Evolutionary conservation across 2,113 vertebrate species (phyloP).

Genomic region (Melanerpes formicivorus): DNA sequence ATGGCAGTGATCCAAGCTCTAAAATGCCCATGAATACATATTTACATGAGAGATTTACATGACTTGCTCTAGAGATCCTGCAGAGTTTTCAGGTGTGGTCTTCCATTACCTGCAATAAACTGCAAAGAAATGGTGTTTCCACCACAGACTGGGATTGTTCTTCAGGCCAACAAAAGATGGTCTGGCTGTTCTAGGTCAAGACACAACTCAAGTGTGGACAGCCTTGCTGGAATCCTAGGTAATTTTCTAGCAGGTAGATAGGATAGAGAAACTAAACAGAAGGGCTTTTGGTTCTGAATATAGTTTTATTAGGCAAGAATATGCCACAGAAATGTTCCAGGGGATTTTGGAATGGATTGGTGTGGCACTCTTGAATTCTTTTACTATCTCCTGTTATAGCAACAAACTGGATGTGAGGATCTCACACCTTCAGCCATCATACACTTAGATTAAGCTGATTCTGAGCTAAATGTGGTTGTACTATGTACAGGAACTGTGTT

Average conservation of each 20-base stretch:
- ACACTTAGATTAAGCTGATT: background rate
- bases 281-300: background rate
- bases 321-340: background rate
- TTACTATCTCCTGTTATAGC: background rate
- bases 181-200: background rate
- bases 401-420: background rate
- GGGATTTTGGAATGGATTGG: background rate
- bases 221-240: background rate
- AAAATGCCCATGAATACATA: background rate
- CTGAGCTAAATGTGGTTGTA: background rate
- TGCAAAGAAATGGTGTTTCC: background rate
- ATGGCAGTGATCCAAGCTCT: background rate
- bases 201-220: background rate
- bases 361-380: background rate
- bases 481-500: background rate
- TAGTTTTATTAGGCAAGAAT: background rate
- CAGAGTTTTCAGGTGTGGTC: background rate
- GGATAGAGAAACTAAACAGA: background rate
- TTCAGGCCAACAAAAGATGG: background rate
- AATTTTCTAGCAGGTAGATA: background rate
- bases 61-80: background rate
- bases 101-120: background rate
- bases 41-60: conserved; percentile 22
- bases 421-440: background rate
- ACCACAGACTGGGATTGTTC: accelerated